These are phyloP conservation scores for Halictus ligatus DNA, from an alignment of 2,888 invertebrate genomes.

Conservation along the genomic window DNA sequence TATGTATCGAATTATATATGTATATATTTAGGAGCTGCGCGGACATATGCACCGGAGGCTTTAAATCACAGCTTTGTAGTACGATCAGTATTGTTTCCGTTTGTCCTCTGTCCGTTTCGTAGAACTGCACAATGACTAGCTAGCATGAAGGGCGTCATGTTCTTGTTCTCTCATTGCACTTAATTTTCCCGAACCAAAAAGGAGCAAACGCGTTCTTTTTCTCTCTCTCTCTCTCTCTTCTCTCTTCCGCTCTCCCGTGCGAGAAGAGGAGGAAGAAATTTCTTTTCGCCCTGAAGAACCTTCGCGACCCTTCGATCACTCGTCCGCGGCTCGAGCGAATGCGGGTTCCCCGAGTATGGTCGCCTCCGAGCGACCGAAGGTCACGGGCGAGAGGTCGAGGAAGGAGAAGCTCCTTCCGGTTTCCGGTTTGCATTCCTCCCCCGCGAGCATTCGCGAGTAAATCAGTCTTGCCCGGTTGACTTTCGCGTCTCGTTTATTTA, in stretches of 20 bases:
- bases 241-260: background rate
- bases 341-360: too few species aligned
- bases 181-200: constrained; percentile 35
- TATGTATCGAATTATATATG: constrained; percentile 63
- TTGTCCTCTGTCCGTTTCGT: constrained; percentile 60
- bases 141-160: constrained; percentile 79
- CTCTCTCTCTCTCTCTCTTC: background rate
- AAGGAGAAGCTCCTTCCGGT: background rate
- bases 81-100: constrained; percentile 74
- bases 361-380: background rate
- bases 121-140: constrained; percentile 83
- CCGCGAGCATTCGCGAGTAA: constrained; percentile 68
- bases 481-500: constrained; percentile 66
- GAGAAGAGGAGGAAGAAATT: background rate
- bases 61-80: constrained; percentile 82
- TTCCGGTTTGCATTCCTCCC: constrained; percentile 5
- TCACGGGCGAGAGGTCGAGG: background rate
- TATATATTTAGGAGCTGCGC: constrained; percentile 79
- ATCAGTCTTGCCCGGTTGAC: constrained; percentile 79
- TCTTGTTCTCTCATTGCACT: constrained; percentile 60
- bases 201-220: background rate
- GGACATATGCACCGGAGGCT: constrained; percentile 82
- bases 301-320: background rate
- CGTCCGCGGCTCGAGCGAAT: background rate
- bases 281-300: background rate